phyloP scores from a whole-genome alignment of 2,797 vertebrate species.

The Aselliscus stoliczkanus region DNA sequence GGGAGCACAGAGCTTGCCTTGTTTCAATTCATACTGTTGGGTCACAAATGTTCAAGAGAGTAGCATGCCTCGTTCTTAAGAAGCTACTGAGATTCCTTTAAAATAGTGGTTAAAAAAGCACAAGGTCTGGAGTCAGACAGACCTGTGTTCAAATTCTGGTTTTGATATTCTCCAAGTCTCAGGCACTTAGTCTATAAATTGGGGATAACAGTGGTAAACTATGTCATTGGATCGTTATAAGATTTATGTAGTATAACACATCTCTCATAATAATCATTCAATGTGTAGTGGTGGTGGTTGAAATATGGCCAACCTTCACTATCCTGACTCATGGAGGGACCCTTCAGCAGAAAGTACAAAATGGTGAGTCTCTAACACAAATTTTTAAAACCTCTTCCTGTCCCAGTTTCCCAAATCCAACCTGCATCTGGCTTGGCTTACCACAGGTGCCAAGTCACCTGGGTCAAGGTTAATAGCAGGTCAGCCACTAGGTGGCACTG shows the following conservation, averaged over 20 bases:
- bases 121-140: not conserved
- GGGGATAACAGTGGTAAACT: not conserved
- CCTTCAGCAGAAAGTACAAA: not conserved
- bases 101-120: not conserved
- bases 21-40: conserved; percentile 47
- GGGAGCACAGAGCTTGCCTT: conserved; percentile 71
- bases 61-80: not conserved
- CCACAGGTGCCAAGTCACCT: too few relatives aligned
- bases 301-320: not conserved
- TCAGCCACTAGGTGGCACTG: not conserved
- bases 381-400: not conserved
- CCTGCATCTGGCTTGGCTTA: not conserved
- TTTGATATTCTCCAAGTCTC: not conserved
- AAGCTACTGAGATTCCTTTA: conserved; percentile 18
- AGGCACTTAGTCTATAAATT: not conserved
- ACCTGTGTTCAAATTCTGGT: conserved; percentile 23
- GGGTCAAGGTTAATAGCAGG: not conserved
- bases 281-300: not conserved
- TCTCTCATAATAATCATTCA: not conserved
- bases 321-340: not conserved
- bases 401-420: not conserved
- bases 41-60: conserved; percentile 48
- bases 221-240: not conserved
- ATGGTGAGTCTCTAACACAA: not conserved
- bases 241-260: not conserved